Evolutionary conservation across 1,140 invertebrate species (phyloP).

Genomic region (Megalopta genalis): DNA sequence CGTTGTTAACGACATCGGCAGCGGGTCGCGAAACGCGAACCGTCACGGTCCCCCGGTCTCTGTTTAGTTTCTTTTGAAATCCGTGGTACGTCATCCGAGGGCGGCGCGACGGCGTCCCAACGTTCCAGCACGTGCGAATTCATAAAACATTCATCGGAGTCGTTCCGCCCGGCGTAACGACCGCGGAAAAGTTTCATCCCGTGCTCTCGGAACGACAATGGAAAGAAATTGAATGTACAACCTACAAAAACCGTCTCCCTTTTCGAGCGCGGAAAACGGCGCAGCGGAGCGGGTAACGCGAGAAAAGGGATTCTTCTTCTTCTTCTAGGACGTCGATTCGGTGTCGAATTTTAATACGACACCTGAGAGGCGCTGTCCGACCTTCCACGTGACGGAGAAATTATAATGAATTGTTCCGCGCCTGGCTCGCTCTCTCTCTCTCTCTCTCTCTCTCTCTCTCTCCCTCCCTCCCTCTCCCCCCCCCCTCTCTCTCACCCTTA

Average conservation of each 20-base stretch:
- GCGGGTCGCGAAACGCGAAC: neutral
- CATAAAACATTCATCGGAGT: constrained; percentile 64
- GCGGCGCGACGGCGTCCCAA: neutral
- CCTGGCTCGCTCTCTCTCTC: no score
- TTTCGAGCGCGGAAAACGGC: neutral
- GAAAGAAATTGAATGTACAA: constrained; percentile 54
- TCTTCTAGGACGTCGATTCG: neutral
- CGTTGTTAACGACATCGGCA: constrained; percentile 23
- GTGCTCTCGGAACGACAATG: constrained; percentile 52
- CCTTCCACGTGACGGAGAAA: neutral
- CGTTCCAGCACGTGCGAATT: constrained; percentile 45
- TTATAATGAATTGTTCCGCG: no score
- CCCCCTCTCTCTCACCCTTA: no score
- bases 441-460: no score
- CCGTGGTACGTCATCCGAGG: constrained; percentile 18
- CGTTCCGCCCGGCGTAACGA: constrained; percentile 57
- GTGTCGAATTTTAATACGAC: constrained; percentile 1
- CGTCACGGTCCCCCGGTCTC: neutral
- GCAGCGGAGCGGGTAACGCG: constrained; percentile 10
- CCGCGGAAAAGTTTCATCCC: constrained; percentile 16
- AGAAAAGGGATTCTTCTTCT: neutral
- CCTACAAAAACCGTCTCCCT: constrained; percentile 41
- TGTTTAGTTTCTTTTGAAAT: constrained; percentile 12
- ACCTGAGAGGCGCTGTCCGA: neutral
- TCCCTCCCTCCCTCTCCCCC: no score